Base-by-base conservation (phyloP, 2,797 vertebrate genomes). In the Coccyzus lansbergi region DNA sequence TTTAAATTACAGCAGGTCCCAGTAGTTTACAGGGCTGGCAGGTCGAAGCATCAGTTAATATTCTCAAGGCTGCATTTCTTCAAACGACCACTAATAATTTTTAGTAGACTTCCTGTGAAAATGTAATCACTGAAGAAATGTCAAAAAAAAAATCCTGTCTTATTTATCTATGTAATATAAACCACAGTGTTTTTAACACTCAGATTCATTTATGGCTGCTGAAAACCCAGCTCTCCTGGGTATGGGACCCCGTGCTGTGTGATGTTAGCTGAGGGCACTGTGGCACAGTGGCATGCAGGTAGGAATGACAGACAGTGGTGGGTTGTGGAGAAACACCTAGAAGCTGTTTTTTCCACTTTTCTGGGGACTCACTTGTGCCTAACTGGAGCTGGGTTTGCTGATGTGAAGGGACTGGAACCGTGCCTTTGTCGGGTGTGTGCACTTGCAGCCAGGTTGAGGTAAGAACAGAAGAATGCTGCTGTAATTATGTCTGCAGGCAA, bases 401-500 rank as follows among this genome's bases (percentile, higher is more conserved):
- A 88, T 78, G 40, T 34, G 71, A 75, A 58, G 93, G 74, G 49
- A 4, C 68, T 34, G 71, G 71, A 88, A 92, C 84, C 33, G 0
- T 80, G 94, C 65, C 84, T 87, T 75, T 80, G 84, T 56, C 58
- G 7, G 55, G 90, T 83, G 65, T 7, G 9, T 79, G 82, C 86
- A 52, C 93, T 92, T 87, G 86, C 86, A 91, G 92, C 62, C 12
- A 33, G 49, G 84, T 92, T 93, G 88, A 92, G 92, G 86, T 95
- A 94, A 94, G 94, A 83, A 86, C 89, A 86, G 94, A 94, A 78
- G 95, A 95, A 93, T 91, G 92, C 86, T 92, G 76, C 86, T 85
- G 75, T 94, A 94, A 95, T 95, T 89, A 85, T 88, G 90, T 92
- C 93, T 95, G 85, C 90, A 93, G 95, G 93, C 90, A 58, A 88